Percentiles rank a stretch among this genome's conserved stretches.
phyloP scores from a whole-genome alignment of 2,113 vertebrate species.

The Hiodon alosoides region DNA sequence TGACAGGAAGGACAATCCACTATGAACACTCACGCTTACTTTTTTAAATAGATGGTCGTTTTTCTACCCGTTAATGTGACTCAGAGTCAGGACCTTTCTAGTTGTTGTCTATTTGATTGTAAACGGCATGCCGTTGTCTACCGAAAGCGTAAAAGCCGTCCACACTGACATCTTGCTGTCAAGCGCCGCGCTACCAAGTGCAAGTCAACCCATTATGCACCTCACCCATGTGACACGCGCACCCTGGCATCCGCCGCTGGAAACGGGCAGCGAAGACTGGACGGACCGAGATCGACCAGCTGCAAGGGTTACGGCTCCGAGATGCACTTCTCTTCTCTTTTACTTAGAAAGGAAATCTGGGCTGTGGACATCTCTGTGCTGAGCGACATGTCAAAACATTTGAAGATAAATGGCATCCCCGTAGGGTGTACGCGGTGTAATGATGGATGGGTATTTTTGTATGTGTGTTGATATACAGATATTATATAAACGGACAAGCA shows the following conservation, averaged over 20 bases:
- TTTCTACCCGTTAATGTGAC: no score
- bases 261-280: background rate
- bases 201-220: no score
- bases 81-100: no score
- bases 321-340: background rate
- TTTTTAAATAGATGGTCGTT: no score
- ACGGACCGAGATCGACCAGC: background rate
- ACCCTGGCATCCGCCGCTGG: background rate
- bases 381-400: background rate
- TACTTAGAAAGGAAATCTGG: background rate
- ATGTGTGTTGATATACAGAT: conserved; percentile 30
- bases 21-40: no score
- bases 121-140: no score
- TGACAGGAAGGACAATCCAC: no score
- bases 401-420: background rate
- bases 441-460: conserved; percentile 10
- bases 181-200: no score
- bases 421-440: background rate
- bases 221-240: background rate
- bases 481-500: conserved; percentile 31
- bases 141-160: no score
- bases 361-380: background rate
- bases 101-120: no score
- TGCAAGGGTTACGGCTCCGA: background rate
- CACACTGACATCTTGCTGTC: no score